Conservation (phyloP, 2,797 vertebrate species). For the Remorina albescens region DNA sequence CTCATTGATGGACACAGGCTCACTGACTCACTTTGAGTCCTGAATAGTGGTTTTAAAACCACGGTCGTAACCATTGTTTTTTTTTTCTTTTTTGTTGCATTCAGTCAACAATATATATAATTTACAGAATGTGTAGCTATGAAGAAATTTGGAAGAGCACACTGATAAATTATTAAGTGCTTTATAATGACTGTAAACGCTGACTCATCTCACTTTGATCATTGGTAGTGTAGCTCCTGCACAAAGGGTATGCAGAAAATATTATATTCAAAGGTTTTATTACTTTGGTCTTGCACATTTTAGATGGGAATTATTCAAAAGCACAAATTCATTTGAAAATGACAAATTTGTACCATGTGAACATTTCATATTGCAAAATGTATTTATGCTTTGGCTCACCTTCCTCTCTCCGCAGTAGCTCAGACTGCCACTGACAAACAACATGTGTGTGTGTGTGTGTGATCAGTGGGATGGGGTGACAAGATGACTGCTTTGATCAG, state of each 20-base stretch:
- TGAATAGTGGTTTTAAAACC: background rate
- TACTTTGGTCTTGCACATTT: background rate
- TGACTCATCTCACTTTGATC: background rate
- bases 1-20: conserved; percentile 36
- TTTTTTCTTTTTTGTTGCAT: too few species aligned
- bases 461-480: conserved; percentile 62
- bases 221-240: background rate
- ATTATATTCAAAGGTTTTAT: background rate
- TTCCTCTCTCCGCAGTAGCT: conserved; percentile 39
- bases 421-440: conserved; percentile 64
- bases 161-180: too few species aligned
- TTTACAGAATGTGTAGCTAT: too few species aligned
- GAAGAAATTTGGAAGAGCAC: too few species aligned
- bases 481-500: conserved; percentile 73
- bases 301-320: background rate
- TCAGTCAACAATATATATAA: too few species aligned
- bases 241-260: background rate
- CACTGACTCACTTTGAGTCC: conserved; percentile 52
- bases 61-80: background rate
- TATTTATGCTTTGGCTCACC: background rate
- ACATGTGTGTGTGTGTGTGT: conserved; percentile 50
- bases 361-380: background rate
- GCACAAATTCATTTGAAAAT: background rate
- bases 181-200: background rate
- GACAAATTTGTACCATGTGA: conserved; percentile 2